Conservation (phyloP, 2,888 invertebrate species). For the Dicyrtoma fusca region DNA sequence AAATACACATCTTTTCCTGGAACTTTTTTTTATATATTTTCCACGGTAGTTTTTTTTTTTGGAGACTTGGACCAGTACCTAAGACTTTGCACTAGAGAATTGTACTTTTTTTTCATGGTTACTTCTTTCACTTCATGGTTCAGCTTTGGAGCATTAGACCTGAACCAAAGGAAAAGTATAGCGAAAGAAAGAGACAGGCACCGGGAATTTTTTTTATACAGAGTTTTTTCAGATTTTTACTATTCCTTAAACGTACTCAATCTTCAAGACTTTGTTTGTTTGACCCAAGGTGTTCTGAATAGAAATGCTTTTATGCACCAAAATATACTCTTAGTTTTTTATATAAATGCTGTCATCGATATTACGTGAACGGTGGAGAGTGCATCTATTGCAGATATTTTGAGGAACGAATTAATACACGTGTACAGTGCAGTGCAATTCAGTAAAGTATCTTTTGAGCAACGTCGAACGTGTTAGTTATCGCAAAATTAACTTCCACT, state of each 20-base stretch:
- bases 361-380: neutral
- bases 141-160: neutral
- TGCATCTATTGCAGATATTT: neutral
- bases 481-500: too few species aligned
- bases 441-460: too few species aligned
- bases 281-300: neutral
- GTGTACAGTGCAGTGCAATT: too few species aligned
- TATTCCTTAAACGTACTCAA: slow-evolving; percentile 8
- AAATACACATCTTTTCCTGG: neutral
- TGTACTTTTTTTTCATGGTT: too few species aligned
- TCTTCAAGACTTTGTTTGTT: slow-evolving; percentile 4
- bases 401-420: too few species aligned
- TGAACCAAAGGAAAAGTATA: neutral
- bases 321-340: too few species aligned
- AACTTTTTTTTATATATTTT: neutral
- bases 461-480: too few species aligned
- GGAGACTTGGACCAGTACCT: too few species aligned
- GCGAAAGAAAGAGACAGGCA: neutral
- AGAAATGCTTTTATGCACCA: too few species aligned
- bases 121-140: neutral
- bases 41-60: neutral
- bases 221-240: slow-evolving; percentile 17
- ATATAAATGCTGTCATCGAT: neutral
- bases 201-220: neutral
- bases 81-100: too few species aligned